Conservation (phyloP, 2,888 invertebrate genomes). For the Colletes collaris region DNA sequence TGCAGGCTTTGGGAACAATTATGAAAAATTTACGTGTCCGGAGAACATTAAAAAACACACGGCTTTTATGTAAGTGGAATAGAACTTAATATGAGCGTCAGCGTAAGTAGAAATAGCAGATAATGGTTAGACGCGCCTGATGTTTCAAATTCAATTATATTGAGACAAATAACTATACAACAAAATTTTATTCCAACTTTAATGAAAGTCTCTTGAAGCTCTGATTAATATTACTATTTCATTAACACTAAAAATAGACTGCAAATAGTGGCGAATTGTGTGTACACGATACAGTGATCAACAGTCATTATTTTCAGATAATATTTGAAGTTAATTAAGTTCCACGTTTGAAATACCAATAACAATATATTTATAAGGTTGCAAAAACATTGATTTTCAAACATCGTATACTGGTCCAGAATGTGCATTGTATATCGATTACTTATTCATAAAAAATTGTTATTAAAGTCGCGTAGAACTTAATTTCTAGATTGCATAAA, state of each 20-base stretch:
- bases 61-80: no score
- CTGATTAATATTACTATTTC: conserved; percentile 29
- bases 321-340: neutral
- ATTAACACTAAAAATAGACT: neutral
- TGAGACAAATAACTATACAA: no score
- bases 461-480: neutral
- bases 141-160: no score
- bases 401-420: neutral
- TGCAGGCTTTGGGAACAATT: neutral
- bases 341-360: neutral
- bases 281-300: neutral
- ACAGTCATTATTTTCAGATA: conserved; percentile 1
- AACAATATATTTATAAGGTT: neutral
- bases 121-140: no score
- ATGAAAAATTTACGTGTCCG: neutral
- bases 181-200: no score
- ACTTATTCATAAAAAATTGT: neutral
- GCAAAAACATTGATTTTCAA: neutral
- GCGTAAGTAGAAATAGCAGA: no score
- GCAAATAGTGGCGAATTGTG: neutral
- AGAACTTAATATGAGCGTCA: no score
- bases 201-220: conserved; percentile 4
- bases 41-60: no score
- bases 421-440: neutral
- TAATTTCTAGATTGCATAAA: neutral